A percentile compares a stretch with the other conserved stretches of the same genome.
phyloP scores from a whole-genome alignment of 2,113 vertebrate species.

The Dryoscopus gambensis region DNA sequence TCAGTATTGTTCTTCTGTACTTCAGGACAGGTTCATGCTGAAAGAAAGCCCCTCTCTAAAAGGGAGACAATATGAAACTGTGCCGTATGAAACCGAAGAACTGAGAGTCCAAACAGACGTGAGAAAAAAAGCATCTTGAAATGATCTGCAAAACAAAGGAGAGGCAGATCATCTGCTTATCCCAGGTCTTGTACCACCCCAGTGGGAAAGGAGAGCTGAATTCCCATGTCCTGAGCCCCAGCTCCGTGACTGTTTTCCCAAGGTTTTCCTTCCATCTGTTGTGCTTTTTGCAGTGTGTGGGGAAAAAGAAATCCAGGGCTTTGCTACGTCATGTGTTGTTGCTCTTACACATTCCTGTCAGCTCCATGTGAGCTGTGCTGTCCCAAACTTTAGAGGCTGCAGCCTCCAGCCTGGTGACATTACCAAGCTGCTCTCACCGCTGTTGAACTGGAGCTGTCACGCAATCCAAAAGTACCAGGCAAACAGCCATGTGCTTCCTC shows the following conservation, averaged over 20 bases:
- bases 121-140: background rate
- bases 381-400: background rate
- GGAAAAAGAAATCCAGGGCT: fast-evolving
- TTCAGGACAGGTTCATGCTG: background rate
- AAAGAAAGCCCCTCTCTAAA: background rate
- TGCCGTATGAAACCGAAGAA: background rate
- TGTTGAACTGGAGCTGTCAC: background rate
- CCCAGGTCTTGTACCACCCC: background rate
- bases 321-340: background rate
- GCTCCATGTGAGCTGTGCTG: background rate
- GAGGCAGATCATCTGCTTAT: background rate
- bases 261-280: background rate
- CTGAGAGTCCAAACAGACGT: background rate
- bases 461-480: background rate
- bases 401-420: background rate
- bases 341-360: background rate
- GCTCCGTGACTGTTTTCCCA: background rate
- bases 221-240: background rate
- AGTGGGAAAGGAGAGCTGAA: background rate
- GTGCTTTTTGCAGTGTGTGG: background rate
- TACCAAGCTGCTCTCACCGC: background rate
- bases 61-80: background rate
- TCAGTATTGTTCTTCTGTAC: background rate
- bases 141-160: background rate
- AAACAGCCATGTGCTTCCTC: background rate